These are phyloP conservation scores for Scyliorhinus canicula DNA, from an alignment of 2,797 vertebrate genomes.

Conservation along the genomic window DNA sequence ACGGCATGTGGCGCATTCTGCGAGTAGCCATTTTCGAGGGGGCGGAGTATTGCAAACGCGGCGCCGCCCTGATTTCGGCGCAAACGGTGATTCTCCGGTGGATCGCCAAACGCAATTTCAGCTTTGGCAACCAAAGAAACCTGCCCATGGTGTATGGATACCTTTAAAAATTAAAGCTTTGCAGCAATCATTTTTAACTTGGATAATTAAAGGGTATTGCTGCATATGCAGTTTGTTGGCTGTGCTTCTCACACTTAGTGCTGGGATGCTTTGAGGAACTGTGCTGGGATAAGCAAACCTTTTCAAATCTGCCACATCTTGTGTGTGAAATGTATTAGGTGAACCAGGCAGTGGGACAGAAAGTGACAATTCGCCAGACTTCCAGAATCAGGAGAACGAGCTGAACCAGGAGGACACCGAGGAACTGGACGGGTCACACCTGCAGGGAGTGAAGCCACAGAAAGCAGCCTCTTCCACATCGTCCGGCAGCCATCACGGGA, in stretches of 20 bases:
- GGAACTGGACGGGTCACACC: conserved; percentile 74
- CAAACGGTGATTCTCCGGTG: too few relatives aligned
- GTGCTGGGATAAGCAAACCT: background rate
- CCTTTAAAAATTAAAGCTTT: background rate
- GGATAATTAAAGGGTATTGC: background rate
- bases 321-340: conserved; percentile 57
- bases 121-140: too few relatives aligned
- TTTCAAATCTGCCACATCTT: background rate
- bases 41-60: too few relatives aligned
- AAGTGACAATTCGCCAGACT: conserved; percentile 91
- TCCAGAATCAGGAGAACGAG: conserved; percentile 97
- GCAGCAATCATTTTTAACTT: background rate
- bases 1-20: too few relatives aligned
- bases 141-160: background rate
- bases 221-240: background rate
- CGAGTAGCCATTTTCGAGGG: too few relatives aligned
- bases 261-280: background rate
- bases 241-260: background rate
- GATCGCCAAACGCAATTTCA: too few relatives aligned
- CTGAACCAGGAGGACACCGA: conserved; percentile 89
- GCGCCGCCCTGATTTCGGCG: too few relatives aligned
- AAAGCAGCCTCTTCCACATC: conserved; percentile 87
- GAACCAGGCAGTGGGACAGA: conserved; percentile 93
- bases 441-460: conserved; percentile 92
- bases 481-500: conserved; percentile 85